Evolutionary conservation across 2,888 invertebrate genomes (phyloP), one percentile per base, ranked within the genome.

Genomic region (Thymelicus acteon): DNA sequence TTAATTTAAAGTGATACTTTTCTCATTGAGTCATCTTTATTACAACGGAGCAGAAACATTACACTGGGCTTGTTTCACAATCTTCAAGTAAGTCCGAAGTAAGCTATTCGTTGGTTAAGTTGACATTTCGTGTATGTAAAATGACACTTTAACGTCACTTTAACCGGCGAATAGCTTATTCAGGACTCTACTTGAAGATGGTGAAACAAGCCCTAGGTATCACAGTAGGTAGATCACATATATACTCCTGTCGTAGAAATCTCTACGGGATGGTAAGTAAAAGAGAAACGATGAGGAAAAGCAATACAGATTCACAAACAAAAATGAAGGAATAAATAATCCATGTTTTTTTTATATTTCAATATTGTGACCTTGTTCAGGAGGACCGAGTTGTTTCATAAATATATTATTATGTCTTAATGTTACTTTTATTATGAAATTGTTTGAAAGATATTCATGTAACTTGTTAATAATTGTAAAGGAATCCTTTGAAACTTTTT

Each of bases 1-100:
- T 69, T 68, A 57, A 57, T 68, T 62, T 73, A 48, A 63, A 58
- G 19, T 60, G 60, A 70, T 49, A 64, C 60, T 64, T 54, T 64
- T 54, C 58, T 64, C 63, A 58, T 57, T 64, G 62, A 70, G 37
- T 70, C 68, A 68, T 62, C 1, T 58, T 39, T 39, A 39, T 19
- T 37, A 63, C 62, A 57, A 63, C 47, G 62, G 47, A 58, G 19
- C 37, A 48, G 57, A 62, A 58, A 48, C 39, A 48, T 57, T 48
- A 57, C 6, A 12, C n/a, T n/a, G n/a, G n/a, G n/a, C n/a, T n/a
- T n/a, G n/a, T n/a, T n/a, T n/a, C n/a, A n/a, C n/a, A n/a, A n/a
- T n/a, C n/a, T n/a, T n/a, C n/a, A n/a, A n/a, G n/a, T n/a, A n/a
- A n/a, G n/a, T n/a, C n/a, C n/a, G n/a, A n/a, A n/a, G n/a, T n/a